These are phyloP conservation scores for Elephas maximus DNA, from an alignment of 2,113 vertebrate genomes.

Conservation along the genomic window DNA sequence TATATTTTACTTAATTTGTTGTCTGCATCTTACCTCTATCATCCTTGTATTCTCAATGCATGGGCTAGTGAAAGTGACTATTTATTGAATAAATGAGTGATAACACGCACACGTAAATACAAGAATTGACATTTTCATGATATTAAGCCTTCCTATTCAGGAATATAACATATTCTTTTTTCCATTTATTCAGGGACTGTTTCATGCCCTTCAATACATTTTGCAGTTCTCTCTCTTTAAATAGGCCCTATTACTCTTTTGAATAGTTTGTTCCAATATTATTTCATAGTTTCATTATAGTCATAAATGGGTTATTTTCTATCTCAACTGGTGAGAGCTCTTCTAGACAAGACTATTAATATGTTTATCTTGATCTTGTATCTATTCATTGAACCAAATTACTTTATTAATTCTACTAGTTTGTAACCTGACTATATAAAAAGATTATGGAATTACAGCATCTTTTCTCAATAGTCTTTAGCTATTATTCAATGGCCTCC, in stretches of 20 bases:
- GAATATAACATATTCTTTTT: not conserved
- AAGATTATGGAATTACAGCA: not conserved
- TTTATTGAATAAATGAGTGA: not conserved
- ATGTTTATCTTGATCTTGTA: not conserved
- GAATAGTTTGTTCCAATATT: not conserved
- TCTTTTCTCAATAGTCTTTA: not conserved
- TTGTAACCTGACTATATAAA: not conserved
- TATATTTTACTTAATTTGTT: not conserved
- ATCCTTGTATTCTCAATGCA: not conserved
- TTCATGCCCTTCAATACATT: not conserved
- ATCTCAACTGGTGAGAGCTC: not conserved
- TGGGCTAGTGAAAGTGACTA: not conserved
- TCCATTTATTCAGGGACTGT: not conserved
- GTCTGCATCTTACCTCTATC: not conserved
- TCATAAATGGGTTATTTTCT: not conserved
- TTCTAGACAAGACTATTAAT: not conserved
- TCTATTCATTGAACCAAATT: not conserved
- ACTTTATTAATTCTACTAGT: conserved; percentile 5
- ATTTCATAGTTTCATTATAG: not conserved
- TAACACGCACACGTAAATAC: not conserved
- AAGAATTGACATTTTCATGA: not conserved
- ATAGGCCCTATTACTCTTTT: not conserved
- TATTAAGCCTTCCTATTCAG: not conserved
- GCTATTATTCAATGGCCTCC: not conserved
- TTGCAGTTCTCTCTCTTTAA: not conserved